Evolutionary conservation across 1,140 invertebrate genomes (phyloP).

Genomic region (Heliconius hewitsoni): DNA sequence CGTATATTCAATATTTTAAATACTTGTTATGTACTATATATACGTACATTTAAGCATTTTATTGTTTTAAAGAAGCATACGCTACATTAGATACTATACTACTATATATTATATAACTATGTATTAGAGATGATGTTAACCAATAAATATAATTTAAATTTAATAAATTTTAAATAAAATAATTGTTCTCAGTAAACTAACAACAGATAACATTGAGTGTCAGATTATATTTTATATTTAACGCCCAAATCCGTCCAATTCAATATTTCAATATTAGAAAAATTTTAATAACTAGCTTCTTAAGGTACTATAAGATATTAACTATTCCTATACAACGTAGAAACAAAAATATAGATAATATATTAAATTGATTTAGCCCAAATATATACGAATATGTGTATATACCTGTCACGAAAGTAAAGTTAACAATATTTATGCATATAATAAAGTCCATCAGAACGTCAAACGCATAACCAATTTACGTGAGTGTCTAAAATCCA

Average conservation of each 20-base stretch:
- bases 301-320: neutral
- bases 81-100: too few relatives aligned
- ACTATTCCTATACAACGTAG: neutral
- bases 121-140: neutral
- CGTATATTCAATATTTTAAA: too few relatives aligned
- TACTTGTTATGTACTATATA: too few relatives aligned
- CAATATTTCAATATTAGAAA: neutral
- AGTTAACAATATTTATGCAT: neutral
- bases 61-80: too few relatives aligned
- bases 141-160: neutral
- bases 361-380: neutral
- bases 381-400: neutral
- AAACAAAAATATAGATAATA: neutral
- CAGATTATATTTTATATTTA: neutral
- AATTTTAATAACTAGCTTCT: neutral
- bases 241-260: neutral
- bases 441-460: neutral
- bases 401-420: constrained; percentile 6
- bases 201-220: neutral
- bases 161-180: neutral
- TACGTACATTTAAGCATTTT: too few relatives aligned
- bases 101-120: too few relatives aligned
- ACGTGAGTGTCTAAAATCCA: constrained; percentile 6
- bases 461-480: constrained; percentile 1
- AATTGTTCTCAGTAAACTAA: neutral